Evolutionary conservation across 1,140 invertebrate species (phyloP).

Genomic region (Diabrotica virgifera): DNA sequence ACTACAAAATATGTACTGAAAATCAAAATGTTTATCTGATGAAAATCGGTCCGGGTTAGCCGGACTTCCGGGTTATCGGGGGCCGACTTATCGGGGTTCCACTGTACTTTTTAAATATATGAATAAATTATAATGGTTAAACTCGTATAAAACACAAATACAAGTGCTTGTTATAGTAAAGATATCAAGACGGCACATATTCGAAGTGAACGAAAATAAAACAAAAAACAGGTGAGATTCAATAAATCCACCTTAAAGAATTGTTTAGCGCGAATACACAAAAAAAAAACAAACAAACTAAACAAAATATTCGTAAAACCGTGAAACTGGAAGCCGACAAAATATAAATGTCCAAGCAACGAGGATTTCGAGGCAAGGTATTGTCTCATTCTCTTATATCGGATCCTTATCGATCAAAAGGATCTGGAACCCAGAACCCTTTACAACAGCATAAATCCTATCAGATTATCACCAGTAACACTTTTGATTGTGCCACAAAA

Average conservation of each 20-base stretch:
- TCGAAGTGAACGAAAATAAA: not conserved
- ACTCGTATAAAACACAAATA: no score
- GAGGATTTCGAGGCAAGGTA: slow-evolving; percentile 14
- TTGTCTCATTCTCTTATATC: slow-evolving; percentile 12
- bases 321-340: slow-evolving; percentile 18
- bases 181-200: no score
- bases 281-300: slow-evolving; percentile 11
- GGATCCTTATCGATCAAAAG: slow-evolving; percentile 12
- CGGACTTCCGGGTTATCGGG: no score
- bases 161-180: no score
- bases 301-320: slow-evolving; percentile 9
- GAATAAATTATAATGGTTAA: no score
- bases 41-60: no score
- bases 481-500: slow-evolving; percentile 19
- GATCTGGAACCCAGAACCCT: slow-evolving; percentile 17
- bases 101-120: no score
- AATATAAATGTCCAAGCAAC: slow-evolving; percentile 18
- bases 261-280: slow-evolving; percentile 7
- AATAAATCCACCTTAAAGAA: slow-evolving; percentile 17
- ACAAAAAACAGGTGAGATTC: not conserved
- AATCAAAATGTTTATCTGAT: no score
- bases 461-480: slow-evolving; percentile 17
- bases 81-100: no score
- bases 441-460: slow-evolving; percentile 17
- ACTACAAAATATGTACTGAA: no score